Conservation (phyloP, 1,140 invertebrate species). For the Notospermus geniculatus region DNA sequence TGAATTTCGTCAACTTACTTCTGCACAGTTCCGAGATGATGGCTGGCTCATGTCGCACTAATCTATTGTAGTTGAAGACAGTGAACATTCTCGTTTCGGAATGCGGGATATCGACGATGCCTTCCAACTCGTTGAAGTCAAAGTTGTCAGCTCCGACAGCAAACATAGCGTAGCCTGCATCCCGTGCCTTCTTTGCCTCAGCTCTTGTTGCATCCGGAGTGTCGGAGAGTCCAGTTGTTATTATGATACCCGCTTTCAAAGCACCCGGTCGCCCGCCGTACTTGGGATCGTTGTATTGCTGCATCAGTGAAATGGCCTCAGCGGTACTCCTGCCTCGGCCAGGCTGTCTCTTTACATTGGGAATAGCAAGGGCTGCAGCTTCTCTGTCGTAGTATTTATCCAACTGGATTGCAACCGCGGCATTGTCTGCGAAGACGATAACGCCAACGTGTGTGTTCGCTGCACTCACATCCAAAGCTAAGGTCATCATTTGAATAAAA, state of each 20-base stretch:
- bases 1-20: no score
- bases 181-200: no score
- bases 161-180: no score
- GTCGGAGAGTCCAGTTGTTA: slow-evolving; percentile 36
- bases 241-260: slow-evolving; percentile 28
- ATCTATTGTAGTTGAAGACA: no score
- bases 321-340: slow-evolving; percentile 40
- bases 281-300: slow-evolving; percentile 9
- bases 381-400: slow-evolving; percentile 29
- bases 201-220: no score
- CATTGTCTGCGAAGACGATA: slow-evolving; percentile 42
- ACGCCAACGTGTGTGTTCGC: slow-evolving; percentile 39
- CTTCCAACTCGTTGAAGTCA: no score
- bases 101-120: no score
- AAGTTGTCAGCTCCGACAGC: no score
- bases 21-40: not conserved
- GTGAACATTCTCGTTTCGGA: no score
- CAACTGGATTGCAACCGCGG: slow-evolving; percentile 34
- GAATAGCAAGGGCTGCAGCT: slow-evolving; percentile 27
- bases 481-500: slow-evolving; percentile 34
- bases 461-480: slow-evolving; percentile 35
- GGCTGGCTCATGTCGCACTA: no score
- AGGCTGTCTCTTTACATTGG: slow-evolving; percentile 25
- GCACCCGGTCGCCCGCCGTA: slow-evolving; percentile 38
- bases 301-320: slow-evolving; percentile 26